These are phyloP conservation scores for Neomorphus geoffroyi DNA, from an alignment of 2,797 vertebrate genomes.

Conservation along the genomic window DNA sequence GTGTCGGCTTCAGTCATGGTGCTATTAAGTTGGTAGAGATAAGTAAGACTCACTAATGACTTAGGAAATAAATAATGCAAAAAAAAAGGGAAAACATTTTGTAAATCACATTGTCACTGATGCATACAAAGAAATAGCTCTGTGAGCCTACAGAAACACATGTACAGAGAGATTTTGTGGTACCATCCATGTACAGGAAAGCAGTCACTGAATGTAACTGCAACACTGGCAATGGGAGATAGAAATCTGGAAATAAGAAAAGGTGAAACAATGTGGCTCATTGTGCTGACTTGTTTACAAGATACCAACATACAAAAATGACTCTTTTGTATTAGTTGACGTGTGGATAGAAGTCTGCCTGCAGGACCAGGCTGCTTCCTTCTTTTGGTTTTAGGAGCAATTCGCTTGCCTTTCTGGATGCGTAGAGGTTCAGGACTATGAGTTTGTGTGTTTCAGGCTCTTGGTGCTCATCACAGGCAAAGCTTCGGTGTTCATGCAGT, in stretches of 20 bases:
- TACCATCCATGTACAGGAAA: not conserved
- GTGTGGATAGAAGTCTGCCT: not conserved
- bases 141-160: not conserved
- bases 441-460: not conserved
- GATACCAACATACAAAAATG: not conserved
- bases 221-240: not conserved
- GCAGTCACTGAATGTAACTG: not conserved
- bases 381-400: not conserved
- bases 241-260: not conserved
- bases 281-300: not conserved
- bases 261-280: not conserved
- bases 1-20: not conserved
- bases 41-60: not conserved
- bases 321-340: not conserved
- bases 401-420: not conserved
- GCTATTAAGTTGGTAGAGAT: not conserved
- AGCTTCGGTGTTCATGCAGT: fast-evolving
- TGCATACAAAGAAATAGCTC: not conserved
- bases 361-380: not conserved
- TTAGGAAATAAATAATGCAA: not conserved
- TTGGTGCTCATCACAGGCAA: not conserved
- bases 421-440: not conserved
- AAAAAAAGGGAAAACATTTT: not conserved
- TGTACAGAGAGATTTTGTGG: not conserved
- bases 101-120: not conserved